phyloP scores from a whole-genome alignment of 2,113 vertebrate species.

The Verasper variegatus region DNA sequence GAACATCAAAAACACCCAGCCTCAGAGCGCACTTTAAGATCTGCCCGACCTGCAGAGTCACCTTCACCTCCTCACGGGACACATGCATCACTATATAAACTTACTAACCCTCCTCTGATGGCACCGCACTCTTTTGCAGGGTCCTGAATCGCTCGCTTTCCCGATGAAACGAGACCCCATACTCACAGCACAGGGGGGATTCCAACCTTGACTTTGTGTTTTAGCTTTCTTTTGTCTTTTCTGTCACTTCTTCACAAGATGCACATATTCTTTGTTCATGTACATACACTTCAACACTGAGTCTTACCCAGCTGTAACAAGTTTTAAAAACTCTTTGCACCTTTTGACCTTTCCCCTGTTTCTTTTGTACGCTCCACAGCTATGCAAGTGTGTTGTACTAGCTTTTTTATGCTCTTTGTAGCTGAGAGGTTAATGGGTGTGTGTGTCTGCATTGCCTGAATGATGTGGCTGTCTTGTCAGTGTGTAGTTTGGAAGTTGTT shows the following conservation, averaged over 20 bases:
- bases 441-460: constrained; percentile 33
- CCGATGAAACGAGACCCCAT: neutral
- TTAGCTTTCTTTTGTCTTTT: constrained; percentile 5
- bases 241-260: constrained; percentile 21
- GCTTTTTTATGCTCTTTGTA: constrained; percentile 49
- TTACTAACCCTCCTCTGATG: constrained; percentile 2
- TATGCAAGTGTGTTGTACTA: constrained; percentile 73
- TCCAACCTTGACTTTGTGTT: constrained; percentile 25
- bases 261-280: constrained; percentile 52
- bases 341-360: constrained; percentile 53
- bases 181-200: constrained; percentile 41
- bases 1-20: constrained; percentile 80
- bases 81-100: constrained; percentile 42
- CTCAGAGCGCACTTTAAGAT: constrained; percentile 72
- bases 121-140: constrained; percentile 7
- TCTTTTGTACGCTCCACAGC: constrained; percentile 69
- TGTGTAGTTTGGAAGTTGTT: constrained; percentile 34
- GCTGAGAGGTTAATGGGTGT: constrained; percentile 28
- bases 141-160: constrained; percentile 14
- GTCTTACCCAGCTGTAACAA: constrained; percentile 13
- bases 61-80: constrained; percentile 28
- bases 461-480: constrained; percentile 23
- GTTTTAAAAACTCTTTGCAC: constrained; percentile 52
- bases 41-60: neutral
- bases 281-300: constrained; percentile 49